Evolutionary conservation across 2,888 invertebrate species (phyloP).

Genomic region (Perithous albicinctus): DNA sequence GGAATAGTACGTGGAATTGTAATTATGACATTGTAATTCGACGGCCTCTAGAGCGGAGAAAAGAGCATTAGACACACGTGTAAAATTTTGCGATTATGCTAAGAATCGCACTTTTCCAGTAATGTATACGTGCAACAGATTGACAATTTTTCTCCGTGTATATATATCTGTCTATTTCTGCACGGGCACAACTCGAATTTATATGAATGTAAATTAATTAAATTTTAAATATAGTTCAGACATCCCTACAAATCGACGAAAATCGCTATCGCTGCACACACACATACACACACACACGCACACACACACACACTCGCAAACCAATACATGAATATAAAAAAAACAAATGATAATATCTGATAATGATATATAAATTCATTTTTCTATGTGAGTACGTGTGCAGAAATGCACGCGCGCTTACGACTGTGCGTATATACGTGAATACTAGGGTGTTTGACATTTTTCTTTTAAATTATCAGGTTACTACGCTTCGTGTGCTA

Average conservation of each 20-base stretch:
- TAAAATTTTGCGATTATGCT: not conserved
- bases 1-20: not conserved
- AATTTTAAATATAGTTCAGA: conserved; percentile 15
- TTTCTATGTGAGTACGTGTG: conserved; percentile 44
- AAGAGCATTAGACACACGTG: conserved; percentile 21
- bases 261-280: not conserved
- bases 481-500: too few species aligned
- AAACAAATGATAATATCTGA: conserved; percentile 30
- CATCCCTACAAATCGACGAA: not conserved
- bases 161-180: conserved; percentile 16
- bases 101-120: not conserved
- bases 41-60: not conserved
- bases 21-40: not conserved
- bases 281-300: conserved; percentile 16
- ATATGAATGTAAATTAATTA: conserved; percentile 24
- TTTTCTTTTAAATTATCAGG: not conserved
- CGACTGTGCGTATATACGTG: conserved; percentile 29
- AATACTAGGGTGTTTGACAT: conserved; percentile 12
- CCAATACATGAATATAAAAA: conserved; percentile 33
- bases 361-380: conserved; percentile 50
- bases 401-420: conserved; percentile 14
- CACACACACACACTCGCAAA: too few species aligned
- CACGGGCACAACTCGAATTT: too few species aligned
- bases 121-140: not conserved
- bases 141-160: not conserved